Evolutionary conservation across 2,888 invertebrate genomes (phyloP).

Genomic region (Parasteatoda lunata): DNA sequence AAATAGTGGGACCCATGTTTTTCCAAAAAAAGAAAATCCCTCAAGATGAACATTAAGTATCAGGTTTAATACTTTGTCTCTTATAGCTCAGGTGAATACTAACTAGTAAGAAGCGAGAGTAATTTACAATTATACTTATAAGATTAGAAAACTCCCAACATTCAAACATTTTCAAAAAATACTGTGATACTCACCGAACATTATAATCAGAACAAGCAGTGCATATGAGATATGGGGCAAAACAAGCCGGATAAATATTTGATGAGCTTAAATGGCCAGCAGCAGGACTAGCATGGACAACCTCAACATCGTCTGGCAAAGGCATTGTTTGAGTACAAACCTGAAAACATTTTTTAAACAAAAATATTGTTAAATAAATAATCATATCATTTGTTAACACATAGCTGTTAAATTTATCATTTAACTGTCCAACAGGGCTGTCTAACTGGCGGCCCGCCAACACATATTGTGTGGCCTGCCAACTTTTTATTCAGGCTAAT

Average conservation of each 20-base stretch:
- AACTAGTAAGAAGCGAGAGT: too few species aligned
- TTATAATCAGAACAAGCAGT: conserved; percentile 96
- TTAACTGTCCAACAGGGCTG: too few species aligned
- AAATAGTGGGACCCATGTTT: too few species aligned
- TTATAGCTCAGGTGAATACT: too few species aligned
- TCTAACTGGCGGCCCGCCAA: too few species aligned
- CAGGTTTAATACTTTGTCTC: too few species aligned
- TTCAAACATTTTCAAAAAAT: neutral
- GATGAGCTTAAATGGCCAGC: conserved; percentile 98
- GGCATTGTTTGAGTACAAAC: conserved; percentile 90
- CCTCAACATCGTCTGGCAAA: conserved; percentile 91
- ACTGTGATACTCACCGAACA: conserved; percentile 77
- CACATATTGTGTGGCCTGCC: too few species aligned
- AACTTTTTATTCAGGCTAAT: too few species aligned
- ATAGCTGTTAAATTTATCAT: too few species aligned
- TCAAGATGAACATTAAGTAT: too few species aligned
- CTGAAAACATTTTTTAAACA: conserved; percentile 71
- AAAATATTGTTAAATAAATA: neutral
- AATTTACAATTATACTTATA: neutral
- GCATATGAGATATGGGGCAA: conserved; percentile 95
- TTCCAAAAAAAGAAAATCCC: too few species aligned
- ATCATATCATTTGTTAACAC: too few species aligned
- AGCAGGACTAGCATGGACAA: conserved; percentile 93
- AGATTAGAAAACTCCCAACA: neutral
- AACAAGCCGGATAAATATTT: conserved; percentile 98